phyloP scores from a whole-genome alignment of 2,113 vertebrate species.

The Turnix velox region DNA sequence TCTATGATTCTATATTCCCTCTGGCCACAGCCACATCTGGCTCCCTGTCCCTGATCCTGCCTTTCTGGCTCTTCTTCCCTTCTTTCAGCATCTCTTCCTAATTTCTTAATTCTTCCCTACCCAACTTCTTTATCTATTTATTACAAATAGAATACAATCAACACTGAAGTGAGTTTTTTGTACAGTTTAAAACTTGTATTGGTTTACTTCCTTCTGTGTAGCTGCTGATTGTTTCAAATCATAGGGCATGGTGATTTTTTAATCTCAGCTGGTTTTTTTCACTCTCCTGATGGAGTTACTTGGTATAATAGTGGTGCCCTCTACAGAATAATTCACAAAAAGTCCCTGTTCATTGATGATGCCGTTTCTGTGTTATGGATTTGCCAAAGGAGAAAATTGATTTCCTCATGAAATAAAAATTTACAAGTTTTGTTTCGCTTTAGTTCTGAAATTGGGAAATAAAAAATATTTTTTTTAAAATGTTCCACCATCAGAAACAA shows the following conservation, averaged over 20 bases:
- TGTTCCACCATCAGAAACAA: not conserved
- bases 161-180: not conserved
- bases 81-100: not conserved
- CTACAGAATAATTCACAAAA: conserved; percentile 18
- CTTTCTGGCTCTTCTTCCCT: not conserved
- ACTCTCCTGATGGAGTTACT: not conserved
- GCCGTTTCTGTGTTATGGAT: not conserved
- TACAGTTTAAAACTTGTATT: not conserved
- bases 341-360: not conserved
- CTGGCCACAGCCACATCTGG: not conserved
- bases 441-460: not conserved
- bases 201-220: not conserved
- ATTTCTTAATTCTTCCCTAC: not conserved
- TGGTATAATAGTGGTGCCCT: not conserved
- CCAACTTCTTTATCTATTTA: not conserved
- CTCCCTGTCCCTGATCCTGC: not conserved
- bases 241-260: not conserved
- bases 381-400: not conserved
- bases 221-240: not conserved
- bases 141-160: not conserved
- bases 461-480: not conserved
- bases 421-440: not conserved
- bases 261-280: not conserved
- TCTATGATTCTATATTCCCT: too few relatives aligned
- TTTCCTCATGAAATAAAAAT: not conserved